Conservation (phyloP, 2,797 vertebrate species). For the Tinamus major region DNA sequence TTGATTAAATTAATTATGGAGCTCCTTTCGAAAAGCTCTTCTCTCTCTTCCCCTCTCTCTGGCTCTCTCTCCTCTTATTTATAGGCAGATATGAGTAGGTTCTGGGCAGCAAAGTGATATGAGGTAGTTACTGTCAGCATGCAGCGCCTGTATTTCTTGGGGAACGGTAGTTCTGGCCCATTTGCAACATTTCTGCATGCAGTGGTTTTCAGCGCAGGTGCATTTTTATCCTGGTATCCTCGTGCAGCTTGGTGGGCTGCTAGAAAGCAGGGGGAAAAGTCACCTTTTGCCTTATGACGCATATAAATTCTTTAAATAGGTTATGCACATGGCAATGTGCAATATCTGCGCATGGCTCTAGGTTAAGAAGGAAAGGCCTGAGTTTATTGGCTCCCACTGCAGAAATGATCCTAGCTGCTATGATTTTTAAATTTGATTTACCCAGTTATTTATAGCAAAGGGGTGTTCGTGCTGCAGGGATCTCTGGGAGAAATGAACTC, state of each 20-base stretch:
- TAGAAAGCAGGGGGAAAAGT: constrained; percentile 25
- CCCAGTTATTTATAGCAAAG: constrained; percentile 46
- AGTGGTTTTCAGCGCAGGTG: constrained; percentile 37
- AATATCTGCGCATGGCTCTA: constrained; percentile 11
- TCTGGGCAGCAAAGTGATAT: constrained; percentile 58
- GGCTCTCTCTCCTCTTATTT: constrained; percentile 56
- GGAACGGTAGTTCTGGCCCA: background rate
- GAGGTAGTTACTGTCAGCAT: background rate
- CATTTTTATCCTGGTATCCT: background rate
- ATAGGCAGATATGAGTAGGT: constrained; percentile 57
- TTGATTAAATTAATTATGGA: constrained; percentile 65
- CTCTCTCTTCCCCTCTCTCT: background rate
- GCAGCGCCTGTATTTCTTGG: constrained; percentile 15
- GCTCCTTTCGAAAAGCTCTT: constrained; percentile 43
- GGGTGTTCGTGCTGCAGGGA: constrained; percentile 39
- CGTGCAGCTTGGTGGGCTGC: constrained; percentile 37
- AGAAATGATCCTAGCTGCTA: constrained; percentile 28
- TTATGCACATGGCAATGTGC: constrained; percentile 57
- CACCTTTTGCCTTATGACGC: constrained; percentile 51
- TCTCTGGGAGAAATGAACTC: constrained; percentile 18
- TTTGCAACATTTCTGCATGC: background rate
- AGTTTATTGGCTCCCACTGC: constrained; percentile 63
- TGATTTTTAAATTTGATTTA: constrained; percentile 57
- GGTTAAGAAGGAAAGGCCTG: constrained; percentile 53
- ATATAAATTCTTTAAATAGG: constrained; percentile 64